These are phyloP conservation scores for Gobionotothen gibberifrons DNA, from an alignment of 2,797 vertebrate species.

Conservation along the genomic window DNA sequence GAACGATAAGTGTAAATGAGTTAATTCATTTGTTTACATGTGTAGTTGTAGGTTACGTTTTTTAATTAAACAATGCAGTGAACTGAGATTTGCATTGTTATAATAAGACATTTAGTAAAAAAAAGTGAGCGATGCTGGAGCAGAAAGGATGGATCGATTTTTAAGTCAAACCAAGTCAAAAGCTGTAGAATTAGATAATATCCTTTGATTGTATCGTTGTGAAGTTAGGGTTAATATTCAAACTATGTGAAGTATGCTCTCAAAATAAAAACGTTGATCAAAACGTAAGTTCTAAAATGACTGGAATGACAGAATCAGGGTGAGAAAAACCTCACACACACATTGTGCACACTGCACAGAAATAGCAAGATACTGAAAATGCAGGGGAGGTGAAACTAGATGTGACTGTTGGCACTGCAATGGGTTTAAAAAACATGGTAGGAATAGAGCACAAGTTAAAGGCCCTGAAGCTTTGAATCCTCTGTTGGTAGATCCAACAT, in stretches of 20 bases:
- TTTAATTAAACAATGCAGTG: background rate
- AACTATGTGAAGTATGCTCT: too few species aligned
- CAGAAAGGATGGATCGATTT: background rate
- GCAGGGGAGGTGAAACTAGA: background rate
- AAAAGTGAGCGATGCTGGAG: background rate
- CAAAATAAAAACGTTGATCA: background rate
- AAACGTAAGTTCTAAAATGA: background rate
- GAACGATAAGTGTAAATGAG: background rate
- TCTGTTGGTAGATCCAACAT: background rate
- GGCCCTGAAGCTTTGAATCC: background rate
- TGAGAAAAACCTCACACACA: background rate
- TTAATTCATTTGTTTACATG: conserved; percentile 4
- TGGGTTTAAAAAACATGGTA: background rate
- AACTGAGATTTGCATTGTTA: conserved; percentile 3
- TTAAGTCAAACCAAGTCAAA: background rate
- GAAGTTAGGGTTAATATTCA: too few species aligned
- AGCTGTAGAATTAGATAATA: background rate
- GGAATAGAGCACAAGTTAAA: conserved; percentile 2
- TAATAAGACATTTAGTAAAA: background rate
- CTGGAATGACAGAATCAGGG: background rate
- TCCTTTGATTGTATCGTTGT: too few species aligned
- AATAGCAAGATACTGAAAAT: background rate
- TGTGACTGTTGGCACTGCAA: background rate
- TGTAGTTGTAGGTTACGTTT: background rate
- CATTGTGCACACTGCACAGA: background rate